Evolutionary conservation across 2,888 invertebrate genomes (phyloP).

Genomic region (Idaea straminata): DNA sequence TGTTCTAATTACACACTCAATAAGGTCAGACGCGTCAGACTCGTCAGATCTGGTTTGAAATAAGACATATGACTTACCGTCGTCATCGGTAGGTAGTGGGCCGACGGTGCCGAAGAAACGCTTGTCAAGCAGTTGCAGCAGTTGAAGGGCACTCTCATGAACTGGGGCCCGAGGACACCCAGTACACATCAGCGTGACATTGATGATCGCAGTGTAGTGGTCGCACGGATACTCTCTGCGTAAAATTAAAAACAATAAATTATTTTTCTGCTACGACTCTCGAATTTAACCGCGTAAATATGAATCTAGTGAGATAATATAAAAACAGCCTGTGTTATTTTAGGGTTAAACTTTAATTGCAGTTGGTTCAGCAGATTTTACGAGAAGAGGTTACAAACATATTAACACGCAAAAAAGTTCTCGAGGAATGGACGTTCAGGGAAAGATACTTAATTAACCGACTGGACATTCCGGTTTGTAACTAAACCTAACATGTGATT

Average conservation of each 20-base stretch:
- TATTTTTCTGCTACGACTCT: neutral
- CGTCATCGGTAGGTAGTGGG: conserved; percentile 83
- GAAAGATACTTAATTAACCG: too few species aligned
- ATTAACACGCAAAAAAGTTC: too few species aligned
- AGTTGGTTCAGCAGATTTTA: too few species aligned
- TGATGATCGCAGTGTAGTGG: conserved; percentile 98
- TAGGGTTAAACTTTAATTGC: too few species aligned
- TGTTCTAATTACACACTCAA: too few species aligned
- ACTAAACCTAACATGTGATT: too few species aligned
- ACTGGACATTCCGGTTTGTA: too few species aligned
- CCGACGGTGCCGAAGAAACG: conserved; percentile 94
- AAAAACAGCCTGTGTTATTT: too few species aligned
- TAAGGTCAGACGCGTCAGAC: neutral
- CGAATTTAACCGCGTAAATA: too few species aligned
- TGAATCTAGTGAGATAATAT: too few species aligned
- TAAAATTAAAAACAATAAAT: conserved; percentile 22
- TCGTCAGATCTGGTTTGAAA: neutral
- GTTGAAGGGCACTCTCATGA: conserved; percentile 96
- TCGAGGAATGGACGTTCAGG: too few species aligned
- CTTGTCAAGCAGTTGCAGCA: conserved; percentile 95
- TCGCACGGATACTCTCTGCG: conserved; percentile 97
- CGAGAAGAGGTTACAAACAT: too few species aligned
- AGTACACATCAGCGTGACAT: conserved; percentile 97
- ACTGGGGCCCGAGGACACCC: conserved; percentile 95
- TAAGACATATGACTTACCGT: conserved; percentile 79